Percentiles rank a stretch among this genome's conserved stretches.
phyloP scores from a whole-genome alignment of 2,888 invertebrate genomes.

The Eupithecia insigniata region DNA sequence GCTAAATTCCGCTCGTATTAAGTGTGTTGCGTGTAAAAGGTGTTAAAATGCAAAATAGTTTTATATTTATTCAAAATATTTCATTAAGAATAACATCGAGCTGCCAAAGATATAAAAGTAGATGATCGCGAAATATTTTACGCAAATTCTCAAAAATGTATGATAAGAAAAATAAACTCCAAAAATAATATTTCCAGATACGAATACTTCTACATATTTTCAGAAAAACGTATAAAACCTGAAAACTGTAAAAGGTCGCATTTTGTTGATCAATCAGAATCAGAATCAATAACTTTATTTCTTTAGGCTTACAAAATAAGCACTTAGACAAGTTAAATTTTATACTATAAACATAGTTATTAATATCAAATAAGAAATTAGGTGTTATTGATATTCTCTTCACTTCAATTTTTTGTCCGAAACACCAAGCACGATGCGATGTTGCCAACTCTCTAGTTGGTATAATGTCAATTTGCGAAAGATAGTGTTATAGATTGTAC shows the following conservation, averaged over 20 bases:
- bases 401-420: no score
- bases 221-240: no score
- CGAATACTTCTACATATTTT: neutral
- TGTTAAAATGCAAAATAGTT: neutral
- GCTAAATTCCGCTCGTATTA: neutral
- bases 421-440: neutral
- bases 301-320: no score
- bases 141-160: neutral
- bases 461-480: neutral
- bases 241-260: no score
- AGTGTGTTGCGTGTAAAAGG: neutral
- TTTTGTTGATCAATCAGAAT: no score
- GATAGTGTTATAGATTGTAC: constrained; percentile 39
- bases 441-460: neutral
- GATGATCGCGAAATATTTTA: neutral
- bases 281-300: no score
- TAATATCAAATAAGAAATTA: no score
- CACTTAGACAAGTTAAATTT: no score
- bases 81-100: neutral
- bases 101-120: neutral
- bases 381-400: no score
- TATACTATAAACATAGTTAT: no score
- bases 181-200: neutral
- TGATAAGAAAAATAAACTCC: neutral
- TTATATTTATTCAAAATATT: neutral